phyloP scores from a whole-genome alignment of 1,140 invertebrate species.

The Hylaeus volcanicus region DNA sequence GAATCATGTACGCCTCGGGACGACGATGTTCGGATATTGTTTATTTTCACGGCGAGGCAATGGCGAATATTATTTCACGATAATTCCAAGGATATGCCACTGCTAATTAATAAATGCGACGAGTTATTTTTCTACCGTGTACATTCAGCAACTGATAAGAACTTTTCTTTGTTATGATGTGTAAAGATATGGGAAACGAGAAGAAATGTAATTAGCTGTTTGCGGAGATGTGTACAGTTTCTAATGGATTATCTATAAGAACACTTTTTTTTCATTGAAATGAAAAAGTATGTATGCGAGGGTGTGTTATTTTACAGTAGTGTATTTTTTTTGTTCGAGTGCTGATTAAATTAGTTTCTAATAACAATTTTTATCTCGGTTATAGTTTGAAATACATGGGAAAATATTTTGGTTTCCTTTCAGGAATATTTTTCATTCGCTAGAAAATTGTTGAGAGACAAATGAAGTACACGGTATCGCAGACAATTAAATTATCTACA shows the following conservation, averaged over 20 bases:
- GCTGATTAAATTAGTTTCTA: too few relatives aligned
- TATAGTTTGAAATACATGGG: too few relatives aligned
- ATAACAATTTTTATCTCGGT: too few relatives aligned
- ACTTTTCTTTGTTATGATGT: slow-evolving; percentile 32
- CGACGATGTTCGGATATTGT: background rate
- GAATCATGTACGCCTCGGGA: background rate
- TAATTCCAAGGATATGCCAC: slow-evolving; percentile 35
- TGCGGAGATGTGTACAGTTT: slow-evolving; percentile 46
- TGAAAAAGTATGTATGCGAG: too few relatives aligned
- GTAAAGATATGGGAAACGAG: slow-evolving; percentile 1
- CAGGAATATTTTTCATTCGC: too few relatives aligned
- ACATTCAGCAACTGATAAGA: slow-evolving; percentile 18
- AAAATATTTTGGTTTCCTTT: too few relatives aligned
- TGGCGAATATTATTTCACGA: slow-evolving; percentile 23
- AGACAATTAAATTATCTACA: too few relatives aligned
- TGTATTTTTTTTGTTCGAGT: too few relatives aligned
- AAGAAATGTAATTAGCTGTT: slow-evolving; percentile 40
- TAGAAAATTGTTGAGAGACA: too few relatives aligned
- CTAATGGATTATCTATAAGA: slow-evolving; percentile 40
- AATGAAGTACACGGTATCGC: too few relatives aligned
- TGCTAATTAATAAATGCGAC: slow-evolving; percentile 23
- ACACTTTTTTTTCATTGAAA: background rate
- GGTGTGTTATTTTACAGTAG: too few relatives aligned
- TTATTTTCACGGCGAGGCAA: background rate
- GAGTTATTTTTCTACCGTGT: slow-evolving; percentile 56